phyloP scores from a whole-genome alignment of 2,113 vertebrate genomes.

The Eonycteris spelaea region DNA sequence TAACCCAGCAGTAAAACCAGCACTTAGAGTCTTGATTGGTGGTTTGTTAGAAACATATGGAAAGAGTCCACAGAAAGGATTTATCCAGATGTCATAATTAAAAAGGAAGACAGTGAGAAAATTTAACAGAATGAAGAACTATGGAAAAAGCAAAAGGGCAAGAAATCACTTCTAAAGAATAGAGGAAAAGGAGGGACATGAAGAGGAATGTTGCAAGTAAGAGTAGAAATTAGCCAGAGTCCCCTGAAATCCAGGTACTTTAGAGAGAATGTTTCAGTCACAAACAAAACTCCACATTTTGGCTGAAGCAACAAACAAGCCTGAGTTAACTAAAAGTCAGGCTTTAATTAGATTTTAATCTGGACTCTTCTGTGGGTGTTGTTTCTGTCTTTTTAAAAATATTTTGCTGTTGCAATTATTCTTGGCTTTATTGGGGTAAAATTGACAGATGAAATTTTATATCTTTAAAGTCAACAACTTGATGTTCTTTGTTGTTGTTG shows the following conservation, averaged over 20 bases:
- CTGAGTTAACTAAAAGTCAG: too few relatives aligned
- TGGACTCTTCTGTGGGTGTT: background rate
- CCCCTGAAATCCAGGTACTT: rapidly evolving
- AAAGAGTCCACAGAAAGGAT: too few relatives aligned
- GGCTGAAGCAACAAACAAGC: background rate
- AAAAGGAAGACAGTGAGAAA: background rate
- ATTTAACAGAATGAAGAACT: background rate
- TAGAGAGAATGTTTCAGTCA: background rate
- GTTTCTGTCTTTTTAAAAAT: background rate
- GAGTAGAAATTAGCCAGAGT: background rate
- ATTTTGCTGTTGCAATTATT: background rate
- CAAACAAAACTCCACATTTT: background rate
- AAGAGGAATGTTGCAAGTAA: background rate
- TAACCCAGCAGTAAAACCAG: too few relatives aligned
- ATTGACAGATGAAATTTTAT: background rate
- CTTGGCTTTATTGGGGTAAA: background rate
- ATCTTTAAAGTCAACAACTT: background rate
- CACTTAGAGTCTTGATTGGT: too few relatives aligned
- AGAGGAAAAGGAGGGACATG: background rate
- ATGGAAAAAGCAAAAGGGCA: background rate
- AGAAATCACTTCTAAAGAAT: background rate
- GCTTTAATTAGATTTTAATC: background rate
- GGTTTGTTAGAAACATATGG: too few relatives aligned
- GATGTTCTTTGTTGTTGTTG: background rate
- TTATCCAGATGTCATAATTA: background rate